Base-by-base conservation (phyloP, 1,140 invertebrate genomes). In the Eciton burchellii region DNA sequence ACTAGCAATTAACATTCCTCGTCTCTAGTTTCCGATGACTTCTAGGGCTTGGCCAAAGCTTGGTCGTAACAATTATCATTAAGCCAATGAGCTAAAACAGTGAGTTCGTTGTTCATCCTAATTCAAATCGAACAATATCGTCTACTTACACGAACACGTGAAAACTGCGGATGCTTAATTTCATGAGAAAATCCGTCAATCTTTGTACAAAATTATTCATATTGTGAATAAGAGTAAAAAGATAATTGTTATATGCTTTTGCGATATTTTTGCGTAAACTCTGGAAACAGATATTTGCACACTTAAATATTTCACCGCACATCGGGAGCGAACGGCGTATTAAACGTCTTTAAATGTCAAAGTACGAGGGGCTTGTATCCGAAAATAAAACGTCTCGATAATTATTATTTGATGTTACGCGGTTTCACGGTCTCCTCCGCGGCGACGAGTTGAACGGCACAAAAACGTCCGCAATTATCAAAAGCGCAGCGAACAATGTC, bases 1-100 rank as follows among this genome's bases (percentile, higher is more conserved):
- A 19, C 84, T 19, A 72, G 83, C 68, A 82, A 81, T 87, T 81
- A 68, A 84, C 35, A 14, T 52, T 24, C 49, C 14, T 14, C 66
- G 54, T 56, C 60, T 16, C 72, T 56, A 26, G 24, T 43, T 54
- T 41, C 49, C 35, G 63, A 79, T 24, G 41, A 70, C 49, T 56
- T 70, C 21, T 57, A 68, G 70, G 66, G 35, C 35, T 65, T 49
- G 8, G 19, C 14, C 12, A 12, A 52, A 47, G 19, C 26, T 35
- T 43, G 26, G 49, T 43, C 43, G 47, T 52, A 45, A 43, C 71
- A 6, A 3, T 74, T 74, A 63, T 49, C 57, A 62, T 21, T 62
- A 26, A 62, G 45, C 11, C n/a, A 21, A 16, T 41, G 19, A 29
- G 72, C 26, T 76, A 52, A 65, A 76, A 76, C 35, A 52, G 19